These are phyloP conservation scores for Pterobdella sp. DNA, from an alignment of 2,888 invertebrate genomes.

Conservation along the genomic window DNA sequence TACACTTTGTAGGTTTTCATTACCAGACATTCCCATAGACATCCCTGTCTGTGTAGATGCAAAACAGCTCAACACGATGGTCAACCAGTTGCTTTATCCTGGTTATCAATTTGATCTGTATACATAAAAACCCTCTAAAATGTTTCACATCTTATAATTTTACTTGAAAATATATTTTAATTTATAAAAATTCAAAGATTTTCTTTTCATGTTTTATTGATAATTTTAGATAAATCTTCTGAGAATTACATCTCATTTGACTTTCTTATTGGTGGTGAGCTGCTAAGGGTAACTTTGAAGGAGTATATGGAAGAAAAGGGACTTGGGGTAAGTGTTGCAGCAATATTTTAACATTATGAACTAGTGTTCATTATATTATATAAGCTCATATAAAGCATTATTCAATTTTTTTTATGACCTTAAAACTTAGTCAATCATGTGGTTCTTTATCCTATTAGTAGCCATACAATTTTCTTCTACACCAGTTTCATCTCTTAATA, in stretches of 20 bases:
- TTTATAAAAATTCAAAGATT: too few species aligned
- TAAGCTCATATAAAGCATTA: too few species aligned
- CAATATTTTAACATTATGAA: background rate
- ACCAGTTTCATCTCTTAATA: background rate
- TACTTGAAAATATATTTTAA: too few species aligned
- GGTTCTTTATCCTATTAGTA: background rate
- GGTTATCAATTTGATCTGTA: too few species aligned
- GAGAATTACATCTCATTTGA: slow-evolving; percentile 65
- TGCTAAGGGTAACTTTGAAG: slow-evolving; percentile 66
- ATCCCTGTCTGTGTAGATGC: background rate
- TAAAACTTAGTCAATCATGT: too few species aligned
- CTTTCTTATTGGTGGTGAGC: slow-evolving; percentile 75
- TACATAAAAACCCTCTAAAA: too few species aligned
- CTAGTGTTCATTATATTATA: background rate
- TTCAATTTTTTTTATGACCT: too few species aligned
- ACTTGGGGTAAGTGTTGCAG: slow-evolving; percentile 56
- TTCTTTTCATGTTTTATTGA: too few species aligned
- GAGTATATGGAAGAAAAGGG: slow-evolving; percentile 66
- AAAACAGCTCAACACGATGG: slow-evolving; percentile 14
- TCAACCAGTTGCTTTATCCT: slow-evolving; percentile 19
- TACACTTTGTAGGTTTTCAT: background rate
- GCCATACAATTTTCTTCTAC: background rate
- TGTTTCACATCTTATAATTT: too few species aligned
- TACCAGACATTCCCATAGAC: slow-evolving; percentile 3
- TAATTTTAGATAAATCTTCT: slow-evolving; percentile 4